Percentiles rank a stretch among this genome's conserved stretches.
These are phyloP conservation scores for Hydrozoanthus gracilis DNA, from an alignment of 92 coral and sea anemone genomes.

Conservation along the genomic window DNA sequence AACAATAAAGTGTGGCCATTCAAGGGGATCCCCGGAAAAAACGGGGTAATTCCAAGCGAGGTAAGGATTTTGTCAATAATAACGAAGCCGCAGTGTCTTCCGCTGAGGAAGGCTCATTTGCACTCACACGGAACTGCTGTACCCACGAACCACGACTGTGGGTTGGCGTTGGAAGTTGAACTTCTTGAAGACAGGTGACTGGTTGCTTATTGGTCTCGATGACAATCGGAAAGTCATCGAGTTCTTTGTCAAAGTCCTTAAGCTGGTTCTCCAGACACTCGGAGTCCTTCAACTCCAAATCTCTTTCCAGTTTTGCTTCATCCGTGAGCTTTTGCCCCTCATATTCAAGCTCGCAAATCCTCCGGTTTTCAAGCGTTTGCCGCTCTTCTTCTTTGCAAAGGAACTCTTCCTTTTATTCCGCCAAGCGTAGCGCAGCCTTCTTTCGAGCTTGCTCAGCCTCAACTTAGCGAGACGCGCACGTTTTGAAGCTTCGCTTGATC, in stretches of 20 bases:
- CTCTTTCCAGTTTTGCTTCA: slow-evolving; percentile 32
- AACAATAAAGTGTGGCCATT: slow-evolving; percentile 31
- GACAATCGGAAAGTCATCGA: background rate
- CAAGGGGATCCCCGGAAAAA: slow-evolving; percentile 22
- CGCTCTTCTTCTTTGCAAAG: slow-evolving; percentile 39
- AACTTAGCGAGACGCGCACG: slow-evolving; percentile 44
- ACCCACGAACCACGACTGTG: slow-evolving; percentile 46
- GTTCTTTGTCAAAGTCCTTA: slow-evolving; percentile 38
- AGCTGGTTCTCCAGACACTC: slow-evolving; percentile 49
- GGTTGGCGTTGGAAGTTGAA: slow-evolving; percentile 1
- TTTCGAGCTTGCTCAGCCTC: slow-evolving; percentile 49
- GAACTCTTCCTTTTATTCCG: slow-evolving; percentile 48
- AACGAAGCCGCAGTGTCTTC: background rate
- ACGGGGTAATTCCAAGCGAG: slow-evolving; percentile 38
- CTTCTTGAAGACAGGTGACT: slow-evolving; percentile 3
- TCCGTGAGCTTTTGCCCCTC: slow-evolving; percentile 46
- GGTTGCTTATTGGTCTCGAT: background rate
- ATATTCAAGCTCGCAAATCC: slow-evolving; percentile 44
- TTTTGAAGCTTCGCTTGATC: slow-evolving; percentile 25
- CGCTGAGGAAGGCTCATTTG: background rate
- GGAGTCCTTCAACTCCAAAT: slow-evolving; percentile 34
- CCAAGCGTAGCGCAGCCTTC: slow-evolving; percentile 41
- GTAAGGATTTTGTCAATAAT: slow-evolving; percentile 23
- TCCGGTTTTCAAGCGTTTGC: slow-evolving; percentile 29
- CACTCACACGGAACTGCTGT: slow-evolving; percentile 23